A percentile compares a stretch with the other conserved stretches of the same genome.
These are phyloP conservation scores for Eupelmus urozonus DNA, from an alignment of 2,888 invertebrate genomes.

Conservation along the genomic window DNA sequence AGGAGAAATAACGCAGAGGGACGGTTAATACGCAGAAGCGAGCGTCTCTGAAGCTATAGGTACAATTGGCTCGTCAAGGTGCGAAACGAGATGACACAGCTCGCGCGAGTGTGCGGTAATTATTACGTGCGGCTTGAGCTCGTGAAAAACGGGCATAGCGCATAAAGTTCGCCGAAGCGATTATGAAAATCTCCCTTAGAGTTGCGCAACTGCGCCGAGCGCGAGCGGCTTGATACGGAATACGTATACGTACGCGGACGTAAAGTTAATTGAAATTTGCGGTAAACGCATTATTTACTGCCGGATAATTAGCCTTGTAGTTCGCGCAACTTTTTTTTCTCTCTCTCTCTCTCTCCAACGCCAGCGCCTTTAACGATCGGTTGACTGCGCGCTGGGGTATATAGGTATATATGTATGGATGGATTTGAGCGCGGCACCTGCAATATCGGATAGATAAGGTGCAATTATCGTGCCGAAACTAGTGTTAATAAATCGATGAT, in stretches of 20 bases:
- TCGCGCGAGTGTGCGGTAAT: slow-evolving; percentile 71
- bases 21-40: not conserved
- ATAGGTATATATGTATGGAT: too few species aligned
- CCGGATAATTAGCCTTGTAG: slow-evolving; percentile 48
- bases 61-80: slow-evolving; percentile 69
- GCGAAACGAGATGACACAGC: slow-evolving; percentile 72
- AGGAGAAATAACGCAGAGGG: not conserved
- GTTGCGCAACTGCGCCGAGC: slow-evolving; percentile 45
- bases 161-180: slow-evolving; percentile 38
- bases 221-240: slow-evolving; percentile 39
- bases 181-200: slow-evolving; percentile 51
- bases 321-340: slow-evolving; percentile 28
- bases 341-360: not conserved
- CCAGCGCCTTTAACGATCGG: slow-evolving; percentile 27
- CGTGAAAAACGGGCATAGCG: not conserved
- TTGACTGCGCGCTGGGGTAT: too few species aligned
- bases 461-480: slow-evolving; percentile 37
- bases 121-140: slow-evolving; percentile 61
- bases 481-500: slow-evolving; percentile 42
- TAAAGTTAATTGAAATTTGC: slow-evolving; percentile 58
- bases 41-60: not conserved
- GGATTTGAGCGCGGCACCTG: too few species aligned
- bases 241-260: slow-evolving; percentile 24
- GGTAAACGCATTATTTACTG: slow-evolving; percentile 56
- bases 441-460: slow-evolving; percentile 47